Evolutionary conservation across 2,797 vertebrate genomes (phyloP), one percentile per base, ranked within the genome.

Genomic region (Tiaroga cobitis): DNA sequence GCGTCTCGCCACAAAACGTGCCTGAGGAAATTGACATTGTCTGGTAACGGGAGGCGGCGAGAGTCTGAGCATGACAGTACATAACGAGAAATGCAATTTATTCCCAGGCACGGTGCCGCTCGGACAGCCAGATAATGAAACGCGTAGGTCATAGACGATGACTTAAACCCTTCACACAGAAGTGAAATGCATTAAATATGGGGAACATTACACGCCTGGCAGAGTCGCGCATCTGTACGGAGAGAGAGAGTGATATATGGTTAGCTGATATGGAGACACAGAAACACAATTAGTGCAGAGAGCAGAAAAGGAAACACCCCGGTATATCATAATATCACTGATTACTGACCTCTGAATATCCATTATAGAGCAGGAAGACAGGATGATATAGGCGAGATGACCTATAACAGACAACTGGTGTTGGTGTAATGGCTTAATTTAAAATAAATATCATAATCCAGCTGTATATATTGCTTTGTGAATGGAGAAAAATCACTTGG

Each of bases 111-210:
- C 96, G 96, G 94, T 92, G 93, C 94, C 91, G 95, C 96, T 97
- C 96, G 97, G 97, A 98, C 97, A 97, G 96, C 94, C 96, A 96
- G 97, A 97, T 98, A 98, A 99, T 98, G 97, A 98, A 99, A 98
- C 97, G 96, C 96, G 96, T 96, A 97, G 97, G 98, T 98, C 97
- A 98, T 95, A 96, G 96, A 96, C 95, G 96, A 97, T 95, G 97
- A 97, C 96, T 98, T 97, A 97, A 97, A 97, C 96, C 96, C 96
- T 96, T 96, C 95, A 96, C 95, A 91, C 95, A 94, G 95, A 95
- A 95, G 95, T 94, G 96, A 97, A 98, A 97, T 96, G 96, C 97
- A 97, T 98, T 97, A 99, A 97, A 97, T 96, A 96, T 96, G 90
- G 95, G 95, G 96, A 96, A 95, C 96, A 96, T 97, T 97, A 97